Percentiles rank a stretch among this genome's conserved stretches.
These are phyloP conservation scores for Epistrophe eligans DNA, from an alignment of 2,888 invertebrate genomes.

Conservation along the genomic window DNA sequence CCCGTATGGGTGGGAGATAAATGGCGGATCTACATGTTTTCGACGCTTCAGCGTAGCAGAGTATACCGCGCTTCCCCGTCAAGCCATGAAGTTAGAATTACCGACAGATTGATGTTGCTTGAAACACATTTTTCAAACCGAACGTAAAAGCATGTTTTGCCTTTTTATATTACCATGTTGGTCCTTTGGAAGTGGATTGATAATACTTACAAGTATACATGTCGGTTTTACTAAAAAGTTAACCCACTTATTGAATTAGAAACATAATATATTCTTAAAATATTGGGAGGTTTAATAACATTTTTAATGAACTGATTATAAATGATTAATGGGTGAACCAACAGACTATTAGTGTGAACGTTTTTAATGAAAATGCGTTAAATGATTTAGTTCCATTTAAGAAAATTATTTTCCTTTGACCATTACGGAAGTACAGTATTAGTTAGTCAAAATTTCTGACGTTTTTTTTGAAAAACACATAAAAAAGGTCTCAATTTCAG, in stretches of 20 bases:
- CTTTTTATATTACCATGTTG: not conserved
- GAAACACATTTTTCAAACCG: slow-evolving; percentile 13
- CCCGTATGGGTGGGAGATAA: slow-evolving; percentile 19
- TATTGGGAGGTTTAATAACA: no score
- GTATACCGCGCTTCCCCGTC: not conserved
- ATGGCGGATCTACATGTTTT: slow-evolving; percentile 19
- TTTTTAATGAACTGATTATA: no score
- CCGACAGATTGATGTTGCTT: slow-evolving; percentile 13
- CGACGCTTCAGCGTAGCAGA: not conserved
- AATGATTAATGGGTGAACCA: no score
- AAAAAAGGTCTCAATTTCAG: no score
- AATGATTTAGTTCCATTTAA: no score
- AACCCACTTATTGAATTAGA: not conserved
- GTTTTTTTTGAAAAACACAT: no score
- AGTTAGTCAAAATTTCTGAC: no score
- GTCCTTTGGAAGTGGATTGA: not conserved
- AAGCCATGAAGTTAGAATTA: not conserved
- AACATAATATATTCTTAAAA: no score
- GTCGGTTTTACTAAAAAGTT: not conserved
- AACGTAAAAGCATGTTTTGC: not conserved
- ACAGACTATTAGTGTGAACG: no score
- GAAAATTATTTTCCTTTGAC: no score
- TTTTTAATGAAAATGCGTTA: no score
- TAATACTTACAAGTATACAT: not conserved
- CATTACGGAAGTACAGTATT: no score